Evolutionary conservation across 1,140 invertebrate species (phyloP).

Genomic region (Lethocerus indicus): DNA sequence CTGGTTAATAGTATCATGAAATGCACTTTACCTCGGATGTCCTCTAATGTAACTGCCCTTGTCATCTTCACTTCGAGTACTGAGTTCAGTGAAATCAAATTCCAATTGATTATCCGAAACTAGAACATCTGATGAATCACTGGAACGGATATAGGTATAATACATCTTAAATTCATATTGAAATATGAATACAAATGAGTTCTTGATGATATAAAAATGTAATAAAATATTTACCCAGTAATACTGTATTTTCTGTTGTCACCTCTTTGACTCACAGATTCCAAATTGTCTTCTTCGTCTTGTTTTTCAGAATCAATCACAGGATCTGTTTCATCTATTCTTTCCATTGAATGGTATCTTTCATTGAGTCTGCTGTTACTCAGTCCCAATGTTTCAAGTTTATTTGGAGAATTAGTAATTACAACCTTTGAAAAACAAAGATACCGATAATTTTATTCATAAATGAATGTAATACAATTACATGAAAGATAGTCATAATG

Average conservation of each 20-base stretch:
- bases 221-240: conserved; percentile 13
- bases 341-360: conserved; percentile 67
- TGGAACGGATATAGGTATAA: conserved; percentile 10
- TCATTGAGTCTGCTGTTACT: conserved; percentile 73
- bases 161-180: not conserved
- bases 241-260: conserved; percentile 22
- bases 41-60: conserved; percentile 35
- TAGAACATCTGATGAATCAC: conserved; percentile 21
- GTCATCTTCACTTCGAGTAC: conserved; percentile 42
- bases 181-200: not conserved
- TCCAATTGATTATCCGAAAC: conserved; percentile 27
- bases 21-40: conserved; percentile 48
- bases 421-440: conserved; percentile 4
- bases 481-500: not conserved
- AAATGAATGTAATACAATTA: no score
- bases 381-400: conserved; percentile 50
- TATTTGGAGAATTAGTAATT: conserved; percentile 21
- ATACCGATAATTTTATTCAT: no score
- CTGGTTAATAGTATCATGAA: no score
- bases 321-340: conserved; percentile 26
- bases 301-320: conserved; percentile 26
- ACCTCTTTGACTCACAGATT: conserved; percentile 24
- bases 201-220: not conserved
- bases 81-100: conserved; percentile 48
- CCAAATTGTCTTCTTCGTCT: conserved; percentile 33